Evolutionary conservation across 2,888 invertebrate genomes (phyloP), one percentile per base, ranked within the genome.

Genomic region (Parasteatoda lunata): DNA sequence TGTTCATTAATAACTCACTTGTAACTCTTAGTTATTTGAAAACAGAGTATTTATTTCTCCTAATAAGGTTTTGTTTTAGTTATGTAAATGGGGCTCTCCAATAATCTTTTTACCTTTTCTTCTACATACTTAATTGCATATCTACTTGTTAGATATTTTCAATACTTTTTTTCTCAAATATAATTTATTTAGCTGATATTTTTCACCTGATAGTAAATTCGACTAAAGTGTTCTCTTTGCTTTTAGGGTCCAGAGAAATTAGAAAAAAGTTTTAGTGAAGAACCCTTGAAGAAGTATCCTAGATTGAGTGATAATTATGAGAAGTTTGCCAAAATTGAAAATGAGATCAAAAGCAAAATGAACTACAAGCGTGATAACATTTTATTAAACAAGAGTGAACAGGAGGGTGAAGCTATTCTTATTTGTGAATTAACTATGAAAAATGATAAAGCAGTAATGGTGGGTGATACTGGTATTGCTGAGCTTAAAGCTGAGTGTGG

Each of bases 201-300:
- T 30, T 30, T 30, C 30, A 1, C n/a, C n/a, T n/a, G n/a, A n/a
- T 1, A 30, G 30, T 45, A 45, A 7, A 4, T 70, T 3, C 4
- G 7, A 15, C 45, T 11, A 8, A 73, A 49, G 15, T 49, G 49
- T 51, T 66, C 3, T 49, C 4, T 83, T 83, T 30, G 30, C 30
- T 30, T 30, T 13, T 13, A 83, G 88, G 88, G 72, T 4, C 47
- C 8, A 68, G 83, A 78, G 51, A 78, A 65, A 8, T 51, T 88
- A 94, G 95, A 91, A 30, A 95, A 93, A 90, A 93, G 93, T 90
- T 93, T 95, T 91, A 95, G 95, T 94, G 95, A 95, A 92, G 96
- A 95, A 91, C 96, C 96, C 76, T 95, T 94, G 79, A 93, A 94
- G 89, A 96, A 96, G 91, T 94, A 95, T 91, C 95, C 95, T n/a